These are phyloP conservation scores for Bibio marci DNA, from an alignment of 2,888 invertebrate species.

Conservation along the genomic window DNA sequence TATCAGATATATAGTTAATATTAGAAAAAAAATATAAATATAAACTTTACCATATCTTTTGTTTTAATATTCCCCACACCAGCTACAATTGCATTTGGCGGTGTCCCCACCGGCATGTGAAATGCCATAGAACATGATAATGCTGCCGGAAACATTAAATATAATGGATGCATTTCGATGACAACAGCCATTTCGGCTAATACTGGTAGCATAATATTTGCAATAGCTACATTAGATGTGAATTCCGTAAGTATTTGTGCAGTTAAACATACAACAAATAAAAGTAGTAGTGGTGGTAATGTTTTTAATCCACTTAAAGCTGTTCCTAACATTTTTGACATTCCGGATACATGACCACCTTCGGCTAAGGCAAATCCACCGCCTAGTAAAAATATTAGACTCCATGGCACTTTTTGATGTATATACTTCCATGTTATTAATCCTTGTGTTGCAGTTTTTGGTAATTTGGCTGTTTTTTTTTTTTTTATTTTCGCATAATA, in stretches of 20 bases:
- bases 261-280: slow-evolving; percentile 58
- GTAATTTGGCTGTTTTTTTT: slow-evolving; percentile 26
- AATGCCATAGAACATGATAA: slow-evolving; percentile 83
- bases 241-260: slow-evolving; percentile 73
- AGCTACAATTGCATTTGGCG: slow-evolving; percentile 86
- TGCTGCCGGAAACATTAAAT: slow-evolving; percentile 77
- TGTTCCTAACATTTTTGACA: slow-evolving; percentile 58
- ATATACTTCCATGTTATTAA: slow-evolving; percentile 72
- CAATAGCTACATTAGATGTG: slow-evolving; percentile 80
- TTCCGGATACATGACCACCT: slow-evolving; percentile 61
- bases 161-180: slow-evolving; percentile 64
- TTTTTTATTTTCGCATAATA: too few species aligned
- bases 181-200: slow-evolving; percentile 59
- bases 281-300: slow-evolving; percentile 43
- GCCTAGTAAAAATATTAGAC: slow-evolving; percentile 68
- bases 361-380: slow-evolving; percentile 81
- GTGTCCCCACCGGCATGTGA: slow-evolving; percentile 88
- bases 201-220: slow-evolving; percentile 68
- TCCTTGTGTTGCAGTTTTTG: slow-evolving; percentile 45
- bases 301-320: slow-evolving; percentile 47
- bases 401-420: slow-evolving; percentile 80
- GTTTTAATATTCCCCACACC: slow-evolving; percentile 66
- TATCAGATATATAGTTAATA: too few species aligned
- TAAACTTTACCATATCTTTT: slow-evolving; percentile 47
- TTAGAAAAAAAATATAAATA: too few species aligned